phyloP scores from a whole-genome alignment of 2,113 vertebrate genomes.

The Chauna torquata region DNA sequence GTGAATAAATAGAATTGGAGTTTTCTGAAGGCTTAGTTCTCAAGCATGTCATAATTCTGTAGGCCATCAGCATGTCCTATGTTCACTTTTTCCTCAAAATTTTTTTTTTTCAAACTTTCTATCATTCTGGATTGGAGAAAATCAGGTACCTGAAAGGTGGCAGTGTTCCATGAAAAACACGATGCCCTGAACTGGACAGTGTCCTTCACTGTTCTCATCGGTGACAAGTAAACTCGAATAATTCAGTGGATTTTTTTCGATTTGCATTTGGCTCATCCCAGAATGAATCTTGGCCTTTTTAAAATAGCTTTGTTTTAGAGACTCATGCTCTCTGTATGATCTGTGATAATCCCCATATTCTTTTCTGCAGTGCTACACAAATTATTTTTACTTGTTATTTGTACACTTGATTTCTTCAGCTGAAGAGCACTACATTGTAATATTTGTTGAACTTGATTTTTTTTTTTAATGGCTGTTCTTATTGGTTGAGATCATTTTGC shows the following conservation, averaged over 20 bases:
- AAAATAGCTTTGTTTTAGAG: background rate
- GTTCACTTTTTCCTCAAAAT: background rate
- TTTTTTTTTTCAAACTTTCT: background rate
- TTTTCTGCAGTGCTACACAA: background rate
- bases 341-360: background rate
- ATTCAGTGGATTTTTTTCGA: background rate
- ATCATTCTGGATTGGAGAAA: background rate
- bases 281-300: background rate
- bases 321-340: fast-evolving
- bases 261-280: background rate
- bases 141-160: background rate
- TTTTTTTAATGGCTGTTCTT: background rate
- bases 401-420: background rate
- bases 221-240: background rate
- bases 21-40: background rate
- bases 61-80: background rate
- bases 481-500: background rate
- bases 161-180: background rate
- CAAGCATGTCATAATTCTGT: background rate
- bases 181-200: background rate
- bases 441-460: background rate
- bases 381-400: background rate
- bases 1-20: background rate
- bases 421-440: background rate
- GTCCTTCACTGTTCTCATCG: background rate